Evolutionary conservation across 2,888 invertebrate genomes (phyloP).

Genomic region (Ypsolopha scabrella): DNA sequence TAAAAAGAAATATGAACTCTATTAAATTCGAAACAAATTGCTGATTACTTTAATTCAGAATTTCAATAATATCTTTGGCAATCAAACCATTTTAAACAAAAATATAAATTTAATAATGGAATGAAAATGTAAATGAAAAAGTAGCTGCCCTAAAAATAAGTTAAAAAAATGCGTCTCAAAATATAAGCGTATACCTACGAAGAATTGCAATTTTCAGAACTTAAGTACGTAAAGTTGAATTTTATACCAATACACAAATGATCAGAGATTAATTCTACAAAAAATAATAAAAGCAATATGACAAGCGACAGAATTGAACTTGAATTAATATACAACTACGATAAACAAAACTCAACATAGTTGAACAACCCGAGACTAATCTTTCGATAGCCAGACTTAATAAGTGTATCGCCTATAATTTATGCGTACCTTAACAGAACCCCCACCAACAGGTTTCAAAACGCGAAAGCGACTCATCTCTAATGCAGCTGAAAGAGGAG

Average conservation of each 20-base stretch:
- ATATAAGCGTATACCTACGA: constrained; percentile 52
- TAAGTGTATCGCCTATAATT: background rate
- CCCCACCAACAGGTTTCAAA: constrained; percentile 81
- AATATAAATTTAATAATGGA: constrained; percentile 17
- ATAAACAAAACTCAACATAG: constrained; percentile 65
- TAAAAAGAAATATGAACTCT: constrained; percentile 30
- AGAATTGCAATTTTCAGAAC: constrained; percentile 35
- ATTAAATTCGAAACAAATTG: constrained; percentile 14
- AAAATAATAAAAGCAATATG: constrained; percentile 42
- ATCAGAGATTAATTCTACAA: constrained; percentile 47
- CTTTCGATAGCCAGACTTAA: too few species aligned
- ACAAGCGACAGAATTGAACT: constrained; percentile 45
- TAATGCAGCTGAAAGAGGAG: constrained; percentile 98
- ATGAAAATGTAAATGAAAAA: constrained; percentile 40
- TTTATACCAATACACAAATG: constrained; percentile 44
- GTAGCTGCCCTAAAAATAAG: constrained; percentile 57
- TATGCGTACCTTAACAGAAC: background rate
- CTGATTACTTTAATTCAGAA: background rate
- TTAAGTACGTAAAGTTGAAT: constrained; percentile 61
- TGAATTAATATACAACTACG: constrained; percentile 52
- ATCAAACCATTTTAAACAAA: constrained; percentile 43
- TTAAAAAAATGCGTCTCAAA: constrained; percentile 53
- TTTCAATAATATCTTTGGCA: constrained; percentile 51
- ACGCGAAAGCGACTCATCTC: constrained; percentile 94
- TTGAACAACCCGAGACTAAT: too few species aligned